Base-by-base conservation (phyloP, 2,797 vertebrate species). In the Threskiornis aethiopicus region DNA sequence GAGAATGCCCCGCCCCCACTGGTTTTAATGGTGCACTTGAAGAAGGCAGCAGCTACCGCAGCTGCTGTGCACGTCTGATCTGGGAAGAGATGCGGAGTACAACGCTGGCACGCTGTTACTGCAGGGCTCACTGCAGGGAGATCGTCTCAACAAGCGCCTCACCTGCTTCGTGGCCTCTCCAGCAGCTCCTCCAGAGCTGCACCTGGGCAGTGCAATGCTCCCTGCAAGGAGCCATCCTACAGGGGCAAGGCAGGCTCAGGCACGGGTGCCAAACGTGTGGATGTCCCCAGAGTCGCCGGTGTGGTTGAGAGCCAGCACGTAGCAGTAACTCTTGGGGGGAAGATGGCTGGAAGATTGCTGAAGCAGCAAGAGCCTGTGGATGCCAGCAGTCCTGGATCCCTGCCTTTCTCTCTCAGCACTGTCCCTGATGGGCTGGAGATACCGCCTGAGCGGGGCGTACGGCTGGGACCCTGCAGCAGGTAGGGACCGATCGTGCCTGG, bases 211-310 rank as follows among this genome's bases (percentile, higher is more conserved):
- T 1, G 28, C 58, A 16, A 16, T 9, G 39, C 41, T 81, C 75
- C 42, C 49, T 20, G 55, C 61, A 41, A 62, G 49, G 29, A 79
- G 33, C 55, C 61, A 41, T 57, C 47, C 42, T 22, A 44, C 42
- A 5, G 20, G 37, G 73, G 51, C 17, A 51, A 35, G 55, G 42
- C 42, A 35, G 46, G 42, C n/a, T 58, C 57, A 25, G 12, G 29
- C 31, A 19, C 1, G 0, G 41, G 35, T 19, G 21, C 37, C 51
- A 37, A 21, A 49, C 1, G 0, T 6, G 14, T 1, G 5, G 35
- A 44, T 29, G 9, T 22, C 59, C 44, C 22, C 17, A 5, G 33
- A 12, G 28, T 10, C 59, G n/a, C 28, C 55, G 49, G 20, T 18
- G 10, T 5, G 44, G 35, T 8, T 41, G n/a, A 78, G 42, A 72